Conservation (phyloP, 2,797 vertebrate species). For the Sebastolobus altivelis region DNA sequence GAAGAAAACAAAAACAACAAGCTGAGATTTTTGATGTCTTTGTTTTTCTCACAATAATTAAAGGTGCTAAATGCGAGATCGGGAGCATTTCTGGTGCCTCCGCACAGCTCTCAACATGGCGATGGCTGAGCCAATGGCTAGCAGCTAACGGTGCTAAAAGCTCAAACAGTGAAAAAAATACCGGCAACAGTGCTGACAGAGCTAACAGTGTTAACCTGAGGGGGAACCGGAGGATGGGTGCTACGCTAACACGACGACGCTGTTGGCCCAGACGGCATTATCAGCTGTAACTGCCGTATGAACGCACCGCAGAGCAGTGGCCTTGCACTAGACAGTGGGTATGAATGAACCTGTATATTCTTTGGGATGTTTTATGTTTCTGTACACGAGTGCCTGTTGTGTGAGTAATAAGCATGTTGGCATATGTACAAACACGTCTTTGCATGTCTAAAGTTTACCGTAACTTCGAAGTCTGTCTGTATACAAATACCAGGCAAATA, state of each 20-base stretch:
- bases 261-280: too few species aligned
- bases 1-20: conserved; percentile 1
- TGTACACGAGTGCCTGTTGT: not conserved
- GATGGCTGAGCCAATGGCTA: too few species aligned
- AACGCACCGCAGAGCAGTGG: too few species aligned
- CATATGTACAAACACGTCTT: not conserved
- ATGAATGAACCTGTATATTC: not conserved
- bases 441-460: not conserved
- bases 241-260: too few species aligned
- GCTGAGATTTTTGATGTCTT: not conserved
- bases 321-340: not conserved
- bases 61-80: too few species aligned
- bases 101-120: too few species aligned
- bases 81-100: too few species aligned
- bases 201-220: too few species aligned
- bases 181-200: accelerated
- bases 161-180: too few species aligned
- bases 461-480: not conserved
- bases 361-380: not conserved
- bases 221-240: too few species aligned
- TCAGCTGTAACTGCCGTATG: too few species aligned
- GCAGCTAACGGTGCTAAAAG: too few species aligned
- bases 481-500: not conserved
- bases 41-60: conserved; percentile 9
- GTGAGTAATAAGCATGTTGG: not conserved